Percentiles rank a stretch among this genome's conserved stretches.
These are phyloP conservation scores for Drosophila mojavensis DNA, from an alignment of 1,140 invertebrate species.

Conservation along the genomic window DNA sequence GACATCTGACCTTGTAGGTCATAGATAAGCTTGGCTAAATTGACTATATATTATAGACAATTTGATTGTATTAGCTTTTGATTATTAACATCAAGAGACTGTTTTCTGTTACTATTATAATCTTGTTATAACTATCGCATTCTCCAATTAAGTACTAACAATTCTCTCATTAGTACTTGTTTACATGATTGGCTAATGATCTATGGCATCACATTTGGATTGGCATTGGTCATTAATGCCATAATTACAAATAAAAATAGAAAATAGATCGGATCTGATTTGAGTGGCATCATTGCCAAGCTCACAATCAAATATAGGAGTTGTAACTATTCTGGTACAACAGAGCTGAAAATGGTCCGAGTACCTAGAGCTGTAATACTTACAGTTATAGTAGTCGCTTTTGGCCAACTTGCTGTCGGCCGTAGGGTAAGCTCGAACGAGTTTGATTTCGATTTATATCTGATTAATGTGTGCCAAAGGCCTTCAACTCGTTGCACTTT, in stretches of 20 bases:
- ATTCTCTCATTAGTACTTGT: too few relatives aligned
- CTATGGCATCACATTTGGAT: not conserved
- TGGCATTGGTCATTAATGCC: not conserved
- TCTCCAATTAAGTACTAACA: too few relatives aligned
- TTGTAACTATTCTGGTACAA: not conserved
- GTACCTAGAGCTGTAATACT: not conserved
- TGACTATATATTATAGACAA: not conserved
- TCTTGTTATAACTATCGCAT: too few relatives aligned
- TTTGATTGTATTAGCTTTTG: too few relatives aligned
- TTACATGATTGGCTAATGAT: not conserved
- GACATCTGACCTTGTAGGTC: too few relatives aligned
- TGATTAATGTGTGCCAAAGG: not conserved
- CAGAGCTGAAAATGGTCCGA: not conserved
- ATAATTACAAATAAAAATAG: not conserved
- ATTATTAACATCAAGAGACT: too few relatives aligned
- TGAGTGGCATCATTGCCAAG: too few relatives aligned
- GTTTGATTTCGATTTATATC: too few relatives aligned
- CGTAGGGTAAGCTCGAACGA: slow-evolving; percentile 33
- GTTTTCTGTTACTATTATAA: too few relatives aligned
- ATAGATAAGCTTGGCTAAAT: not conserved
- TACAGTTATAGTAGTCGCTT: not conserved
- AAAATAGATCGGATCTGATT: too few relatives aligned
- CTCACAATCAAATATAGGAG: not conserved
- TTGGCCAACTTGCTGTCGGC: not conserved
- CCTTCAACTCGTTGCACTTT: slow-evolving; percentile 42